phyloP scores from a whole-genome alignment of 2,113 vertebrate species.

The Polyodon spathula region DNA sequence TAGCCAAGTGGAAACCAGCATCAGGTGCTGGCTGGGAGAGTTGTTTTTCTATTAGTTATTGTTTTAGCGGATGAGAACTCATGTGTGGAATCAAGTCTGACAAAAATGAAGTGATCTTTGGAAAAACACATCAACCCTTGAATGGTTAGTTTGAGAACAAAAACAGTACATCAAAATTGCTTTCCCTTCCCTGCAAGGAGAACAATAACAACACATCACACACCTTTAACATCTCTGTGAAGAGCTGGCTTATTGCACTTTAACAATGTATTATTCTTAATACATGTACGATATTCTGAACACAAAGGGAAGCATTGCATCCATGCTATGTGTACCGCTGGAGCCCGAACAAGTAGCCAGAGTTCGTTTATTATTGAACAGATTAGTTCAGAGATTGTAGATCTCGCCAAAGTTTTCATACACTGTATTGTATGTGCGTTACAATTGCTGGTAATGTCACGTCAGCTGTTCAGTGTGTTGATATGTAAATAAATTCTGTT shows the following conservation, averaged over 20 bases:
- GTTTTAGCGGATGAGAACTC: background rate
- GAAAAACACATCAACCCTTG: background rate
- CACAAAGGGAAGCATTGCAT: background rate
- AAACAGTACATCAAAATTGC: constrained; percentile 2
- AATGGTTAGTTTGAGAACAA: constrained; percentile 3
- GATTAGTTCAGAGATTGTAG: too few relatives aligned
- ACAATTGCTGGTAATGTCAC: too few relatives aligned
- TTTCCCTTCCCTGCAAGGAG: constrained; percentile 3
- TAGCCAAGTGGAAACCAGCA: background rate
- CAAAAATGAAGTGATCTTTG: constrained; percentile 10
- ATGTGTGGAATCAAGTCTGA: constrained; percentile 2
- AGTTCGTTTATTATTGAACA: too few relatives aligned
- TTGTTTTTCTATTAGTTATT: background rate
- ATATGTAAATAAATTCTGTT: too few relatives aligned
- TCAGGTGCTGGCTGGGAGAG: background rate
- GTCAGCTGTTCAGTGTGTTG: too few relatives aligned
- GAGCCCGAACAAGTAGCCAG: background rate
- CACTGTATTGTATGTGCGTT: too few relatives aligned
- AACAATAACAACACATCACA: constrained; percentile 2
- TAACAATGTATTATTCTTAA: constrained; percentile 8
- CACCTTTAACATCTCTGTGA: constrained; percentile 3
- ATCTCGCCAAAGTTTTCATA: too few relatives aligned
- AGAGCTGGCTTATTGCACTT: constrained; percentile 3
- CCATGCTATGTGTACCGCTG: background rate
- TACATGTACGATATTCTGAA: background rate